Conservation (phyloP, 2,888 invertebrate genomes). For the Acanthococcus lagerstroemiae region DNA sequence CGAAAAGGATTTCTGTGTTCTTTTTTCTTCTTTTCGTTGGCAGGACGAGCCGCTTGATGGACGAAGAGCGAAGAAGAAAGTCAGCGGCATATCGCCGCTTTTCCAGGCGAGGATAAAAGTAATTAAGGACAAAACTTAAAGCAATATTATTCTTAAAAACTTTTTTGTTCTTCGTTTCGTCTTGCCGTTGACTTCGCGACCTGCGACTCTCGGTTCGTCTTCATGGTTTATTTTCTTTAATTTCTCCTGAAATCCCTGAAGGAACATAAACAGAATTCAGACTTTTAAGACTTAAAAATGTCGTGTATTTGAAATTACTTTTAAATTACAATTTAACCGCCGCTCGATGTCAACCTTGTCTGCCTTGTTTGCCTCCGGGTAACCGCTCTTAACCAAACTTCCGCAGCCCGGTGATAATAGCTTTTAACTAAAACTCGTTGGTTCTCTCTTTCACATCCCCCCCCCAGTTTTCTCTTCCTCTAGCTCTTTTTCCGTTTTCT, state of each 20-base stretch:
- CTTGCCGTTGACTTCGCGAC: background rate
- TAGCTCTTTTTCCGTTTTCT: background rate
- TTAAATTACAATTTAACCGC: slow-evolving; percentile 26
- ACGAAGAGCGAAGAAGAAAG: no score
- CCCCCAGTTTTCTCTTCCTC: background rate
- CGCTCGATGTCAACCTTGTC: slow-evolving; percentile 21
- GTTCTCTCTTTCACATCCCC: background rate
- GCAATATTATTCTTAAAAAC: slow-evolving; percentile 25
- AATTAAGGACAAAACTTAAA: slow-evolving; percentile 19
- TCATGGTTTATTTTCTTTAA: slow-evolving; percentile 20
- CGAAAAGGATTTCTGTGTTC: no score
- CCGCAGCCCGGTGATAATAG: slow-evolving; percentile 20
- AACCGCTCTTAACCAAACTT: slow-evolving; percentile 23
- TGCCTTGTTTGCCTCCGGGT: slow-evolving; percentile 24
- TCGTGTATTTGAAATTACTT: slow-evolving; percentile 25
- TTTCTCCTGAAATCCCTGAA: slow-evolving; percentile 18
- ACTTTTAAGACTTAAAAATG: slow-evolving; percentile 7
- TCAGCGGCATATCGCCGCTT: no score
- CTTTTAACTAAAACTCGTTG: slow-evolving; percentile 15
- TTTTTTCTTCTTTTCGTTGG: no score
- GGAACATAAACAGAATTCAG: slow-evolving; percentile 21
- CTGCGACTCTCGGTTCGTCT: slow-evolving; percentile 4
- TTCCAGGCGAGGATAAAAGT: slow-evolving; percentile 18
- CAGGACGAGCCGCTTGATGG: no score
- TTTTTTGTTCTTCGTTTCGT: slow-evolving; percentile 15